Percentiles rank a stretch among this genome's conserved stretches.
These are phyloP conservation scores for Ibidorhyncha struthersii DNA, from an alignment of 2,113 vertebrate genomes.

Conservation along the genomic window DNA sequence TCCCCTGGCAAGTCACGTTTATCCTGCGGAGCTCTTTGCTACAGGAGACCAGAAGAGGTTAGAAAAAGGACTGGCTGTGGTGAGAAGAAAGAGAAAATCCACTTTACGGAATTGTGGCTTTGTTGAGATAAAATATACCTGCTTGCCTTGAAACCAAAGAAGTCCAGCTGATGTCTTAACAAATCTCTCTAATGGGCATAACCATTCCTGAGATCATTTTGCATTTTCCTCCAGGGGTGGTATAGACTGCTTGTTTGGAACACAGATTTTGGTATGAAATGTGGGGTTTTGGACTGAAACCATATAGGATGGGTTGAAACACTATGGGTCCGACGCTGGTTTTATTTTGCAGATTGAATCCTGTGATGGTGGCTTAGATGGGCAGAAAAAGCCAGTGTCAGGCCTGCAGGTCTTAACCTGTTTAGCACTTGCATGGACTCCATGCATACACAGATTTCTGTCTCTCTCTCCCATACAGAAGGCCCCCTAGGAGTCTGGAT, in stretches of 20 bases:
- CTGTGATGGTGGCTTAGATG: not conserved
- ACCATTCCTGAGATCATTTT: not conserved
- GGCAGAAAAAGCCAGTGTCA: not conserved
- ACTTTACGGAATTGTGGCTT: not conserved
- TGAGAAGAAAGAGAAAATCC: not conserved
- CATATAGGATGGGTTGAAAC: not conserved
- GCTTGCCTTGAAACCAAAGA: not conserved
- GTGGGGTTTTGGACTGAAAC: not conserved
- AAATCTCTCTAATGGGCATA: not conserved
- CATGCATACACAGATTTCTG: not conserved
- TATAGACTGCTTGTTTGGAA: not conserved
- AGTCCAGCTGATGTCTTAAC: not conserved
- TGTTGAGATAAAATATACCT: not conserved
- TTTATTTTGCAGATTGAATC: not conserved
- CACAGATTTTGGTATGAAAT: not conserved
- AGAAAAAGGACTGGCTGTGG: not conserved
- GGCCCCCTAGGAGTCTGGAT: not conserved
- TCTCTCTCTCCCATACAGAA: not conserved
- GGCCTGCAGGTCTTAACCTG: not conserved
- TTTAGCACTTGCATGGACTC: not conserved
- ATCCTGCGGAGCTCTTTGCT: not conserved
- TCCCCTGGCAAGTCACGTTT: not conserved
- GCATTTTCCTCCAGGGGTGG: not conserved
- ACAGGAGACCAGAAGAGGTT: not conserved
- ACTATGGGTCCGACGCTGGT: not conserved